These are phyloP conservation scores for Drosophila simulans DNA, from an alignment of 1,140 invertebrate genomes.

Conservation along the genomic window DNA sequence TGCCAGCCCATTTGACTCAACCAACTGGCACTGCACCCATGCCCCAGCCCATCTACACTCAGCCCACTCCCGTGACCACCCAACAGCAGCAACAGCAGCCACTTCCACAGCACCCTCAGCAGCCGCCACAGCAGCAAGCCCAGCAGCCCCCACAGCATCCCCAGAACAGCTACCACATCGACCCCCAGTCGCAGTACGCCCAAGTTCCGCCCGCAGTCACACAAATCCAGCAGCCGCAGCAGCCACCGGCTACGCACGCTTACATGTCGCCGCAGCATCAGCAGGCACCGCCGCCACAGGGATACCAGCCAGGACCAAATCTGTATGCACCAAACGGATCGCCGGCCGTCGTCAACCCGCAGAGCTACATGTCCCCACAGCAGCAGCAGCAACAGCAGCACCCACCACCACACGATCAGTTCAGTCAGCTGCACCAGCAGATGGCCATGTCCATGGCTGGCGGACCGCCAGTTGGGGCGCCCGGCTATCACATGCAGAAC, in stretches of 20 bases:
- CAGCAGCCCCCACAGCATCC: slow-evolving; percentile 50
- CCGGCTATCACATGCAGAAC: slow-evolving; percentile 71
- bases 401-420: slow-evolving; percentile 63
- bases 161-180: slow-evolving; percentile 45
- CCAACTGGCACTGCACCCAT: slow-evolving; percentile 12
- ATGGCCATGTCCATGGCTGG: slow-evolving; percentile 71
- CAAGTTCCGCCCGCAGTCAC: slow-evolving; percentile 50
- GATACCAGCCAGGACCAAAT: slow-evolving; percentile 47
- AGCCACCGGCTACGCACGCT: slow-evolving; percentile 49
- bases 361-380: slow-evolving; percentile 50
- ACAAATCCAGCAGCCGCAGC: slow-evolving; percentile 48
- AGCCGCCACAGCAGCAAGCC: slow-evolving; percentile 40
- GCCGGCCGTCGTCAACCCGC: slow-evolving; percentile 54
- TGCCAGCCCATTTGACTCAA: slow-evolving; percentile 60
- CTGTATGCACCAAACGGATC: slow-evolving; percentile 68
- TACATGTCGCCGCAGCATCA: slow-evolving; percentile 72
- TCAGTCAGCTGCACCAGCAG: slow-evolving; percentile 78
- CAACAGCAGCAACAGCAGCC: slow-evolving; percentile 43
- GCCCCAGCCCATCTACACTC: slow-evolving; percentile 59
- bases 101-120: slow-evolving; percentile 18
- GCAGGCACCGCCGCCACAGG: slow-evolving; percentile 49
- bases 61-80: slow-evolving; percentile 35
- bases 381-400: slow-evolving; percentile 29
- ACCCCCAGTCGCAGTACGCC: slow-evolving; percentile 57
- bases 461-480: slow-evolving; percentile 38